Evolutionary conservation across 2,113 vertebrate genomes (phyloP).

Genomic region (Pomatorhinus ruficollis): DNA sequence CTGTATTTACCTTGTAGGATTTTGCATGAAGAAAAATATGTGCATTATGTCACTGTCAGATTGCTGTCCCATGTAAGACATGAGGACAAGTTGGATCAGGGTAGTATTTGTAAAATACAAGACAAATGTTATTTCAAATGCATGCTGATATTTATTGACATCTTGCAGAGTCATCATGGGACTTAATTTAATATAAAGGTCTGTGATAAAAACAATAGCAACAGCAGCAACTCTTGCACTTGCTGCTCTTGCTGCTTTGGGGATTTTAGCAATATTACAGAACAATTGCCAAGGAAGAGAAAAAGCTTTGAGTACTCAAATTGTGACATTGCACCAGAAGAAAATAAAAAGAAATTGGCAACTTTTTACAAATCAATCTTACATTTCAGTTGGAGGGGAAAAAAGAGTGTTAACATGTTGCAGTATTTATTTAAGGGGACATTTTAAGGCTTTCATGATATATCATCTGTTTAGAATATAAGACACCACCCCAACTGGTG

Average conservation of each 20-base stretch:
- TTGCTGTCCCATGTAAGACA: neutral
- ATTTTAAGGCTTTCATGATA: neutral
- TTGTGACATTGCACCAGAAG: neutral
- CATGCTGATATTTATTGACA: conserved; percentile 26
- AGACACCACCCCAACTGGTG: neutral
- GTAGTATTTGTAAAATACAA: conserved; percentile 9
- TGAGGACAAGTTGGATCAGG: neutral
- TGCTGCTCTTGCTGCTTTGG: neutral
- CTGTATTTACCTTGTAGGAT: neutral
- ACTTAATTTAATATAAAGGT: neutral
- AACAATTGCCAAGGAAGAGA: neutral
- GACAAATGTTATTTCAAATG: conserved; percentile 30
- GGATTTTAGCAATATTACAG: neutral
- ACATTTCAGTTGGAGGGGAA: neutral
- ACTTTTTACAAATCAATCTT: neutral
- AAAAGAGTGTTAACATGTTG: neutral
- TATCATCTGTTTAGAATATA: neutral
- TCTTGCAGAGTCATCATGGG: neutral
- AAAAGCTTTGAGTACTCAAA: neutral
- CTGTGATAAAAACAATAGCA: neutral
- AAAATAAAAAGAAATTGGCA: neutral
- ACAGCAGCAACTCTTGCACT: neutral
- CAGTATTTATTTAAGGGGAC: neutral
- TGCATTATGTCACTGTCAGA: neutral
- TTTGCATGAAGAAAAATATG: neutral